Evolutionary conservation across 2,888 invertebrate genomes (phyloP).

Genomic region (Notocelia uddmanniana): DNA sequence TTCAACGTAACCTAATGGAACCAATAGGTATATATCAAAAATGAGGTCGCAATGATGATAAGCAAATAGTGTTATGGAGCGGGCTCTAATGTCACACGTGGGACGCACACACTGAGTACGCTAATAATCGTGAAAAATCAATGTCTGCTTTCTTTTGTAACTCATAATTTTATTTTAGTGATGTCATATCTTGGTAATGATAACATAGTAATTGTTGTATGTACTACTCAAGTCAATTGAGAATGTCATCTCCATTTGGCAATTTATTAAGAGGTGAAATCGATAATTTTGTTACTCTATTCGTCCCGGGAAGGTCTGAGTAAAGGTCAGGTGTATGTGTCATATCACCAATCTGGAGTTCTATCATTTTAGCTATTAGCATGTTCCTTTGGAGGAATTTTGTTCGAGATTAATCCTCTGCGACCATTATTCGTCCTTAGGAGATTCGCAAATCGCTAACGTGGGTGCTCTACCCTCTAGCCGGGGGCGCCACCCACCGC

Average conservation of each 20-base stretch:
- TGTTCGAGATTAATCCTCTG: not conserved
- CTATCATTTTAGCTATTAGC: not conserved
- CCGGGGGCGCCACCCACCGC: conserved; percentile 86
- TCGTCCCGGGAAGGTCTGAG: conserved; percentile 94
- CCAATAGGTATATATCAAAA: not conserved
- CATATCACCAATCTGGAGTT: conserved; percentile 48
- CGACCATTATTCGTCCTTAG: not conserved
- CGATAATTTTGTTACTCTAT: conserved; percentile 65
- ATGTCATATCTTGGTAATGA: not conserved
- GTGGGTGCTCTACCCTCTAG: conserved; percentile 83
- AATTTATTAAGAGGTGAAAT: not conserved
- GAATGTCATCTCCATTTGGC: too few species aligned
- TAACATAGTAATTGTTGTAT: not conserved
- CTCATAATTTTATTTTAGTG: not conserved
- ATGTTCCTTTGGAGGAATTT: not conserved
- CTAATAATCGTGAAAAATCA: conserved; percentile 27
- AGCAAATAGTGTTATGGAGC: conserved; percentile 65
- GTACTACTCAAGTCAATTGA: not conserved
- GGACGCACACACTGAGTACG: conserved; percentile 88
- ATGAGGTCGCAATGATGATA: conserved; percentile 71
- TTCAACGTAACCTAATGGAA: too few species aligned
- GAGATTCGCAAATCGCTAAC: not conserved
- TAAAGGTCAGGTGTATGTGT: conserved; percentile 74
- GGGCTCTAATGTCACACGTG: conserved; percentile 90
- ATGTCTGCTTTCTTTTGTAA: not conserved